Evolutionary conservation across 2,113 vertebrate species (phyloP), one percentile per base, ranked within the genome.

Genomic region (Perca fluviatilis): DNA sequence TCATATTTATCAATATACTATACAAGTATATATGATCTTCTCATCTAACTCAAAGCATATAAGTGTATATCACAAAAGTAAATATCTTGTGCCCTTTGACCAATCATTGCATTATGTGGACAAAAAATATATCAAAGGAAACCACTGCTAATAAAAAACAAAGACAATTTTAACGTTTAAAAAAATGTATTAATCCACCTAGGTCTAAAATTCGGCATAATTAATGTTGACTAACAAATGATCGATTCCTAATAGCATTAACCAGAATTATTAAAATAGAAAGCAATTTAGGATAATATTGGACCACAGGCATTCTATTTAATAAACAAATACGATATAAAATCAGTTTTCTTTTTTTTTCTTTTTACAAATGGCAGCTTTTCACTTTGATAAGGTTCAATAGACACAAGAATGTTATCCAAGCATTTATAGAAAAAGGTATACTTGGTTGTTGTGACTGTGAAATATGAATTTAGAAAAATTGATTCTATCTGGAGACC

Each of bases 381-480:
- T 40, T 47, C 46, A 46, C 23, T 56, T 6, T 65, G 53, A 51
- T 43, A 3, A 10, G 4, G 19, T 62, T 2, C 2, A 61, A 36
- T 9, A 75, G 23, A 76, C 56, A 46, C 57, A 53, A 7, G 27
- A 50, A 4, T 43, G 15, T 33, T 50, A 66, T 57, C 10, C 23
- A 10, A 73, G 50, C 11, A 16, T 71, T 30, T 76, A n/a, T 2
- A 18, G 65, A 56, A 30, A 60, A 23, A 54, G 15, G n/a, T 62
- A 16, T 33, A 47, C 16, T 62, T 64, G 8, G 15, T 72, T 81
- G 69, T 65, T 0, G 3, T 71, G 58, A 72, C 65, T 15, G 21
- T 70, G 19, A 73, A 76, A 73, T 27, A 70, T 58, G 4, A 77
- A 76, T 79, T 65, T 64, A 71, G n/a, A 80, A 78, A 83, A 71